These are phyloP conservation scores for Glyphotaelius pellucidus DNA, from an alignment of 2,888 invertebrate species.

Conservation along the genomic window DNA sequence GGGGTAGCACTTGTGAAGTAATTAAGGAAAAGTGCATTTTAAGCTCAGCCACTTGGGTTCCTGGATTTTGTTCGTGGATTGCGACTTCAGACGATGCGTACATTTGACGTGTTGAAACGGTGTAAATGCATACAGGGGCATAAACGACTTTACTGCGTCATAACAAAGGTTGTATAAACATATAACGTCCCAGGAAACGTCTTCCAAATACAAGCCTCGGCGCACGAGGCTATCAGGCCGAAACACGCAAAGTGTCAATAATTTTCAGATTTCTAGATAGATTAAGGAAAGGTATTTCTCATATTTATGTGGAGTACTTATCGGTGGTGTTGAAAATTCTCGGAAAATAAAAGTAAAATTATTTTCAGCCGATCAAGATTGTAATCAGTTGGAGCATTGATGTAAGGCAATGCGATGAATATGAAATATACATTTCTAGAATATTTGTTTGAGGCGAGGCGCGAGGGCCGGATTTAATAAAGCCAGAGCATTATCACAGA, in stretches of 20 bases:
- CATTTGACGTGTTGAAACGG: slow-evolving; percentile 33
- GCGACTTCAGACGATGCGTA: slow-evolving; percentile 27
- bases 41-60: not conserved
- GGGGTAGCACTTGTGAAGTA: not conserved
- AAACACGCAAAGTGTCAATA: slow-evolving; percentile 47
- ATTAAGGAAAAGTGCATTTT: slow-evolving; percentile 13
- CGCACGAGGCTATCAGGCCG: slow-evolving; percentile 13
- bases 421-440: not conserved
- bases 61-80: not conserved
- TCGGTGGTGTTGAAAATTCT: slow-evolving; percentile 30
- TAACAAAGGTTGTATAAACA: slow-evolving; percentile 62
- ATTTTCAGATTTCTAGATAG: slow-evolving; percentile 33
- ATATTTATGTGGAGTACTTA: slow-evolving; percentile 34
- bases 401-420: slow-evolving; percentile 2
- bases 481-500: not conserved
- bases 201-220: slow-evolving; percentile 31
- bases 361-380: slow-evolving; percentile 6
- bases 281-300: slow-evolving; percentile 22
- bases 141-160: slow-evolving; percentile 62
- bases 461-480: not conserved
- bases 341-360: slow-evolving; percentile 26
- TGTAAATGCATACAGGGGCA: slow-evolving; percentile 57
- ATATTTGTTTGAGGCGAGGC: not conserved
- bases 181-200: slow-evolving; percentile 51
- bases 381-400: not conserved